Evolutionary conservation across 2,797 vertebrate genomes (phyloP).

Genomic region (Characodon lateralis): DNA sequence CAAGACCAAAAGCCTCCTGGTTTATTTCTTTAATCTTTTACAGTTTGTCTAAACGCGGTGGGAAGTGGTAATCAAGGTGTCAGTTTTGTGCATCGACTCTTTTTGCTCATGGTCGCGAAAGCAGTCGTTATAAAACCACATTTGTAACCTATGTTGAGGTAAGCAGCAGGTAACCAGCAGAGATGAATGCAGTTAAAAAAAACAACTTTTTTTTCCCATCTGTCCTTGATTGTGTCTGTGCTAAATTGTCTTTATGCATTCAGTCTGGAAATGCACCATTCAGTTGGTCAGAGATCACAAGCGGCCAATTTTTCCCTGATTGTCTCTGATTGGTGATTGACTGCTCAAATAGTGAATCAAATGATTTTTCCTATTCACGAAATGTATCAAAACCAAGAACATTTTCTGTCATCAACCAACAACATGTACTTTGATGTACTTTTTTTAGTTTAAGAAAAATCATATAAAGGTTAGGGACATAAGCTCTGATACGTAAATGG

Average conservation of each 20-base stretch:
- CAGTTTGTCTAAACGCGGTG: background rate
- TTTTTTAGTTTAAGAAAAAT: too few relatives aligned
- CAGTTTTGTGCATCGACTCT: slow-evolving; percentile 4
- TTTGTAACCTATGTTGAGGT: too few relatives aligned
- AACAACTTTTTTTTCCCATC: too few relatives aligned
- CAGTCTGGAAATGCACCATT: background rate
- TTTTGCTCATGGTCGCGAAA: too few relatives aligned
- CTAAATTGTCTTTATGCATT: background rate
- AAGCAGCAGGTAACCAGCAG: too few relatives aligned
- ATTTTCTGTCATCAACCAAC: background rate
- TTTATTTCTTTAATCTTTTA: too few relatives aligned
- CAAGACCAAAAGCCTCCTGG: too few relatives aligned
- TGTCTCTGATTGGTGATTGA: background rate
- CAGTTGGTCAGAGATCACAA: background rate
- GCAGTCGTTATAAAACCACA: too few relatives aligned
- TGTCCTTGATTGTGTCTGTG: slow-evolving; percentile 17
- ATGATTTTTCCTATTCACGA: background rate
- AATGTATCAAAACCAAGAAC: background rate
- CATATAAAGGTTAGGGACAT: too few relatives aligned
- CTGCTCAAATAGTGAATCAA: background rate
- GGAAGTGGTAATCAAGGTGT: slow-evolving; percentile 28
- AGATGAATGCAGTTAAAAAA: too few relatives aligned
- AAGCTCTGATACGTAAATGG: too few relatives aligned
- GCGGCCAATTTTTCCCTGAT: background rate
- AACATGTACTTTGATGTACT: background rate